Base-by-base conservation (phyloP, 1,140 invertebrate species). In the Bombus superbus region DNA sequence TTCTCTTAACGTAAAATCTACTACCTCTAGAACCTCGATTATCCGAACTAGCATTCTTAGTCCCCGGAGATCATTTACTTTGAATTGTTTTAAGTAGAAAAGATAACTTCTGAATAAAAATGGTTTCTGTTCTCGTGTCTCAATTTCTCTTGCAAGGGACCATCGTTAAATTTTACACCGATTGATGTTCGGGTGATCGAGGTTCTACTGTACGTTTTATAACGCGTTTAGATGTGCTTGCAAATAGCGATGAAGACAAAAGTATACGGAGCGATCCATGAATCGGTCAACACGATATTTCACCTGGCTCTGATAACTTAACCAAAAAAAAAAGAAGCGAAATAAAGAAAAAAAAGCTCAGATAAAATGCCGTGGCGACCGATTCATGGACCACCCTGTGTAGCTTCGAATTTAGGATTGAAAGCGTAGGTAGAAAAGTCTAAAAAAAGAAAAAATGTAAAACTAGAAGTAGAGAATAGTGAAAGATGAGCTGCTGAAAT, bases 241-340 rank as follows among this genome's bases (percentile, higher is more conserved):
- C 66, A 44, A 84, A 59, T 57, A 79, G 82, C 75, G 75, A 59
- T 28, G 59, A 18, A 40, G 35, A 28, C 2, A 59, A 2, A 44
- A 40, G 0, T 47, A n/a, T 28, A 66, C 6, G n/a, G 6, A 22
- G 15, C 32, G 64, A 66, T 9, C 13, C n/a, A 8, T 15, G n/a
- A 66, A 18, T 66, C n/a, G n/a, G n/a, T 18, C 13, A 18, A 32
- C 28, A n/a, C 59, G 59, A 62, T 62, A 62, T 62, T 28, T 62
- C 11, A 62, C 0, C 59, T n/a, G 11, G 59, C n/a, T n/a, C 59
- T 1, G 28, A n/a, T 9, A 13, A 8, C n/a, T 62, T 5, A 22
- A 6, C 57, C 4, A 28, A 59, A 10, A 28, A n/a, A 10, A 13
- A 62, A 2, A 0, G 15, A 15, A 57, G 8, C 0, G 0, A 28